Base-by-base conservation (phyloP, 2,797 vertebrate species). In the Harpagifer antarcticus region DNA sequence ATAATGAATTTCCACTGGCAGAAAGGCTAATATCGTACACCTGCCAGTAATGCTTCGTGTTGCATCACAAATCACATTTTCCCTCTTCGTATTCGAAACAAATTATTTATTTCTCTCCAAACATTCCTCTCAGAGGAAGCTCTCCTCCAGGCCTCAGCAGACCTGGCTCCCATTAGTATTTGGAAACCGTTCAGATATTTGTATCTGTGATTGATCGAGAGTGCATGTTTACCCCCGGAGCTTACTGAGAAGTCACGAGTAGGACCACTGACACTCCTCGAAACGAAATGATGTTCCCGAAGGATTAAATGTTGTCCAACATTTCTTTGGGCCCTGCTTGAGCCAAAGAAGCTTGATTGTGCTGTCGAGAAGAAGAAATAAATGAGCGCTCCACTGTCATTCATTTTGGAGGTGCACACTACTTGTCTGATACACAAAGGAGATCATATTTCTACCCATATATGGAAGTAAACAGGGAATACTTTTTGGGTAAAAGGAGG, bases 101-200 rank as follows among this genome's bases (percentile, higher is more conserved):
- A 1, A n/a, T 14, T 79, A 58, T 17, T 48, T 2, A 37, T 7
- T 52, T 65, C 13, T 27, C 42, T 77, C 72, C 58, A 75, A 83
- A 81, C 75, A 81, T 79, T 83, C 72, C 62, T 79, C 43, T n/a
- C 4, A 0, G 33, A 81, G 72, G 59, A 69, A 76, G 68, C 50
- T 67, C 33, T 49, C 43, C 50, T 61, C 71, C 14, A 62, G 47
- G n/a, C 58, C 37, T 59, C 57, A 1, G 59, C 27, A 40, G 72
- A 82, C 49, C 81, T 88, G 83, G 67, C 63, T 86, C 69, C 61
- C 59, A 83, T 89, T 84, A 88, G 53, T 42, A 6, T 69, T 77
- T 83, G 84, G 82, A 84, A 75, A 50, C 9, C 4, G 1, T 47
- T 86, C 79, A 77, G 42, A 78, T 86, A 70, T 78, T 48, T 76